These are phyloP conservation scores for Sylvia atricapilla DNA, from an alignment of 2,113 vertebrate species.

Conservation along the genomic window DNA sequence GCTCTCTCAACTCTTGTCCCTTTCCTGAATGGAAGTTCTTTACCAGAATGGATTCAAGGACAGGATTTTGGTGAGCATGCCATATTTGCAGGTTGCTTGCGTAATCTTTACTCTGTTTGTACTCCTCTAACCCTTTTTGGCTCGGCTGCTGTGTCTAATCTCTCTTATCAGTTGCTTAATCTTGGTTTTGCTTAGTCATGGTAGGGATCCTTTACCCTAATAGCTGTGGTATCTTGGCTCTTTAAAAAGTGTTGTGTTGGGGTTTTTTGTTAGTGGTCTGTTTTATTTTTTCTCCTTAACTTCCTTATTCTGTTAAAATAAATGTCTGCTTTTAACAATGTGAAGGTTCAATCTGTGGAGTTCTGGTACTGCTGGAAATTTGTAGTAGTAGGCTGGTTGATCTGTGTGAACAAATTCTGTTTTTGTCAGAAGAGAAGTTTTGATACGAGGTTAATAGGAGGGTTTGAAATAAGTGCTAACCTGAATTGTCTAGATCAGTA, in stretches of 20 bases:
- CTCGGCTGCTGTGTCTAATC: background rate
- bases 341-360: background rate
- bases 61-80: background rate
- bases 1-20: background rate
- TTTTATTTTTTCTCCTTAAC: background rate
- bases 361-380: background rate
- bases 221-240: background rate
- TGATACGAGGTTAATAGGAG: background rate
- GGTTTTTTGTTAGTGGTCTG: background rate
- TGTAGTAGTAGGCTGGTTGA: background rate
- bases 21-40: background rate
- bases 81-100: background rate
- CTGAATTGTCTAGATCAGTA: background rate
- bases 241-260: background rate
- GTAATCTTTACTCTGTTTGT: conserved; percentile 3
- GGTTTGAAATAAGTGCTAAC: background rate
- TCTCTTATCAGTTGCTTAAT: background rate
- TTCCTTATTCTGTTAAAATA: background rate
- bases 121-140: conserved; percentile 17
- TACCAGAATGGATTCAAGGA: conserved; percentile 9
- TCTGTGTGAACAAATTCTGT: background rate
- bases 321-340: background rate
- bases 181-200: conserved; percentile 67
- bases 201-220: background rate
- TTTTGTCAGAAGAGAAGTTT: background rate